Base-by-base conservation (phyloP, 2,113 vertebrate species). In the Tinamus guttatus region DNA sequence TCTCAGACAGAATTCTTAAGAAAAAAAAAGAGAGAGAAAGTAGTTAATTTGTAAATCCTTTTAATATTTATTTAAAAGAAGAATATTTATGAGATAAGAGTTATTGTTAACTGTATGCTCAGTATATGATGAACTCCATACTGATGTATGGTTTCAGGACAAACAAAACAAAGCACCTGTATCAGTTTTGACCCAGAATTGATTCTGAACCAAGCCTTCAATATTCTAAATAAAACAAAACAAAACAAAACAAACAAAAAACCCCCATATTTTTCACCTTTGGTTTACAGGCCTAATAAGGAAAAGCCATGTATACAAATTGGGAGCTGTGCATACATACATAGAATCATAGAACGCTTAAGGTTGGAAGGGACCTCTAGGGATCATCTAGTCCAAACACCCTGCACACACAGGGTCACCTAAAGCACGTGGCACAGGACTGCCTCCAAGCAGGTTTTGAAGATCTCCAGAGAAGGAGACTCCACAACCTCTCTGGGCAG, bases 181-280 rank as follows among this genome's bases (percentile, higher is more conserved):
- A 4, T 38, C 24, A 45, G 18, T 45, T 18, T 54, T 89, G 20
- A 41, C 3, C 3, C 28, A 81, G 60, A 85, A 87, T 13, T 92
- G 34, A 38, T 21, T 67, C 3, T 4, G 5, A 85, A 62, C 21
- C 1, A 32, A 64, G 11, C 7, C 15, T 67, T 87, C 63, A 8
- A 8, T 70, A 69, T 92, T 85, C 40, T 58, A 30, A 21, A 10
- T 16, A 47, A 47, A 47, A 47, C 5, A 47, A 47, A 47, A 47
- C 43, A 43, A 43, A 13, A 43, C 12, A 43, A 43, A 13, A 43
- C 12, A 43, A 43, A 43, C 12, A 70, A 74, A 69, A 47, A 12
- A n/a, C n/a, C n/a, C 25, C 30, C 7, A 60, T 1, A 19, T 0
- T 40, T 69, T 38, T 40, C 0, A 3, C 3, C 38, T 38, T 73